Conservation (phyloP, 2,888 invertebrate genomes). For the Neocrepidodera transversa region DNA sequence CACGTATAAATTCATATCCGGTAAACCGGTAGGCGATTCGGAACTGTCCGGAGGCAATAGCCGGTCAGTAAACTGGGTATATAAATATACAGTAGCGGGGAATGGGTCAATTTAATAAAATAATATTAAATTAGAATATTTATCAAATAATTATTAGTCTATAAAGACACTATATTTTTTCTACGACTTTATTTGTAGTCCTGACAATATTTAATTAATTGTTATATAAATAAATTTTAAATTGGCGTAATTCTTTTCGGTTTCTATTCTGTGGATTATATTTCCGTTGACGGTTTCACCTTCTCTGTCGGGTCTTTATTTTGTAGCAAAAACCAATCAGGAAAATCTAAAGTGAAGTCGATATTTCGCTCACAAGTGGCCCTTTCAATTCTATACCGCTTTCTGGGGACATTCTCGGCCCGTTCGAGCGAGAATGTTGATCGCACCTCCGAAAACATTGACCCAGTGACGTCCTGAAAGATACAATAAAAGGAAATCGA, state of each 20-base stretch:
- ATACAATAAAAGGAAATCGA: neutral
- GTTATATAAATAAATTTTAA: too few species aligned
- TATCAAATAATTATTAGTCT: too few species aligned
- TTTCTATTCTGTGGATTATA: too few species aligned
- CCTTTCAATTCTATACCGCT: constrained; percentile 12
- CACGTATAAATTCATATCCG: constrained; percentile 42
- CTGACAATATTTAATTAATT: too few species aligned
- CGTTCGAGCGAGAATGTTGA: constrained; percentile 8
- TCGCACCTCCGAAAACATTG: constrained; percentile 5
- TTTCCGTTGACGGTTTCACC: neutral
- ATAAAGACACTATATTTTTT: too few species aligned
- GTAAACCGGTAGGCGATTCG: constrained; percentile 34
- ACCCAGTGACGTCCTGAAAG: neutral
- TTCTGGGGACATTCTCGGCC: constrained; percentile 8
- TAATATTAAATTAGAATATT: too few species aligned
- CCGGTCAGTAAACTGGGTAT: constrained; percentile 35
- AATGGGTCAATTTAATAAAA: too few species aligned
- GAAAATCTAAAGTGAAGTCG: constrained; percentile 8
- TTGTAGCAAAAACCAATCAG: constrained; percentile 9
- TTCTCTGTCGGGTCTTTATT: neutral
- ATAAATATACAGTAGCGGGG: neutral
- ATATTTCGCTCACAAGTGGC: constrained; percentile 14
- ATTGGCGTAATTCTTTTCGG: too few species aligned
- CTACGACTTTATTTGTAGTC: too few species aligned
- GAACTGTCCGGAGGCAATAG: constrained; percentile 27